phyloP scores from a whole-genome alignment of 2,113 vertebrate genomes.

The Phocoena sinus region DNA sequence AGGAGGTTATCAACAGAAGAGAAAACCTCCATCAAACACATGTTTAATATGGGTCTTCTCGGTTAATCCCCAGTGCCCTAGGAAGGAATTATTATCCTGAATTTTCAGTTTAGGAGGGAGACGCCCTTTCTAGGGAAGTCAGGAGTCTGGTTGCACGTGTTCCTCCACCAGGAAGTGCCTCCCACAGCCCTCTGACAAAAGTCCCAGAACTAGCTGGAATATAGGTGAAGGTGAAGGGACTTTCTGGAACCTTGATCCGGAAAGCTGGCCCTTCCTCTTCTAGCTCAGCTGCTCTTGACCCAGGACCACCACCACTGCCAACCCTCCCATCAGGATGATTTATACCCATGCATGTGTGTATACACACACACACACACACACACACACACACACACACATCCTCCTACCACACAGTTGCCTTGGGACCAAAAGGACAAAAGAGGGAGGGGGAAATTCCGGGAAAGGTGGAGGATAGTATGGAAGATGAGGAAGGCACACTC shows the following conservation, averaged over 20 bases:
- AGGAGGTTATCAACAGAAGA: background rate
- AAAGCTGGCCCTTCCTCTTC: background rate
- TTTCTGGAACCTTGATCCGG: background rate
- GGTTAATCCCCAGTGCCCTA: background rate
- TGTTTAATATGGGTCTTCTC: background rate
- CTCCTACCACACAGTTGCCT: background rate
- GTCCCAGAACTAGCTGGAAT: background rate
- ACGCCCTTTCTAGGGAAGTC: constrained; percentile 37
- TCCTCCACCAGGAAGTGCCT: constrained; percentile 21
- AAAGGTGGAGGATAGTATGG: background rate
- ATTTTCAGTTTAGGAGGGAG: background rate
- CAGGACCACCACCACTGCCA: background rate
- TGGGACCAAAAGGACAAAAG: background rate
- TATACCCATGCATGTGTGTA: background rate
- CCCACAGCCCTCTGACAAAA: constrained; percentile 31
- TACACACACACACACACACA: background rate
- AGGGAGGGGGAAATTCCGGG: background rate
- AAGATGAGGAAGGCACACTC: background rate
- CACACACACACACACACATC: background rate
- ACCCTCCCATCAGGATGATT: background rate
- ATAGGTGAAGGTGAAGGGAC: background rate
- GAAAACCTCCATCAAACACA: background rate
- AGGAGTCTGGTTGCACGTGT: constrained; percentile 56
- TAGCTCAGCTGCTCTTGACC: background rate
- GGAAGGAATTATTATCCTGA: background rate